phyloP scores from a whole-genome alignment of 2,888 invertebrate genomes.

The Pollenia angustigena region DNA sequence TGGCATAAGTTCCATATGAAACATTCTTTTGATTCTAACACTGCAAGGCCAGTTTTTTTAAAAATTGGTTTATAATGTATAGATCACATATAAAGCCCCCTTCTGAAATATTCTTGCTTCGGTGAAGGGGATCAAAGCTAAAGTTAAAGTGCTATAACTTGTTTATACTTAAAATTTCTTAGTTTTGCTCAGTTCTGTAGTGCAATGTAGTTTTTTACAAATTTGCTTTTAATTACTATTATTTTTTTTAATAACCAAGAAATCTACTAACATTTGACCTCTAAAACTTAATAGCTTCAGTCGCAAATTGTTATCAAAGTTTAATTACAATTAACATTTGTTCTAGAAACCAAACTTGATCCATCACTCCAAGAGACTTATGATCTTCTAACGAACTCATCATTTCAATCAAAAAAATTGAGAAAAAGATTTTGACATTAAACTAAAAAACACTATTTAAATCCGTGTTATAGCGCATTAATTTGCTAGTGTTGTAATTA shows the following conservation, averaged over 20 bases:
- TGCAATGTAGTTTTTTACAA: neutral
- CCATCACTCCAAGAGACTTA: neutral
- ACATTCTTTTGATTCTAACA: too few relatives aligned
- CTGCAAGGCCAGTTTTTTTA: too few relatives aligned
- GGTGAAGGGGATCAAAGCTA: too few relatives aligned
- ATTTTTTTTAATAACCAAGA: too few relatives aligned
- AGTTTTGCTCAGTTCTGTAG: too few relatives aligned
- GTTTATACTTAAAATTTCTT: too few relatives aligned
- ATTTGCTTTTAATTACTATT: too few relatives aligned
- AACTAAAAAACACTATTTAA: slow-evolving; percentile 31
- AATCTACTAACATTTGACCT: neutral
- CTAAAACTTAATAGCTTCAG: neutral
- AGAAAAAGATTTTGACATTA: slow-evolving; percentile 38
- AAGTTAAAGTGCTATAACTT: too few relatives aligned
- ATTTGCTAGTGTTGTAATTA: slow-evolving; percentile 52
- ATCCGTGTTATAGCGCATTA: slow-evolving; percentile 50
- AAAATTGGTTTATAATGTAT: too few relatives aligned
- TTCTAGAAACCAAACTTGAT: neutral
- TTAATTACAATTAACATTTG: slow-evolving; percentile 7
- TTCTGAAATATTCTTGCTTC: too few relatives aligned
- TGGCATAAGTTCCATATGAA: too few relatives aligned
- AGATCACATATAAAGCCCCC: too few relatives aligned
- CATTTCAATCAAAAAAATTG: neutral
- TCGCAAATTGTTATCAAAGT: neutral
- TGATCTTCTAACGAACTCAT: slow-evolving; percentile 5